phyloP scores from a whole-genome alignment of 2,113 vertebrate species.

The Cryptoleucopteryx plumbea region DNA sequence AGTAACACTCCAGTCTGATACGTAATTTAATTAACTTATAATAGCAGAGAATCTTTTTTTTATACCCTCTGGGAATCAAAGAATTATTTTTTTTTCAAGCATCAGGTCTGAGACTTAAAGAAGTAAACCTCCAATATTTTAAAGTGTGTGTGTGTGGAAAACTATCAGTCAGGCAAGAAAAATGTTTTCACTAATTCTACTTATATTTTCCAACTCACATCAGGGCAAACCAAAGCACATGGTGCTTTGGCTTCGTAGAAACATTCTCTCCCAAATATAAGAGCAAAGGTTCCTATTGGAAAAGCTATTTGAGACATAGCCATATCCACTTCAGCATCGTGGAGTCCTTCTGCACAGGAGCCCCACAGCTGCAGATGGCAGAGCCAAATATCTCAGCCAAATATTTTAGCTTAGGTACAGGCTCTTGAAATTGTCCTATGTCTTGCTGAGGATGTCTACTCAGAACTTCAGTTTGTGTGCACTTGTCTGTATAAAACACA shows the following conservation, averaged over 20 bases:
- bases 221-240: not conserved
- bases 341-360: not conserved
- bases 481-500: not conserved
- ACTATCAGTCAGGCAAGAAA: not conserved
- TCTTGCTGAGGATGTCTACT: not conserved
- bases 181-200: not conserved
- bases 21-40: not conserved
- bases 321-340: not conserved
- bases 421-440: not conserved
- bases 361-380: not conserved
- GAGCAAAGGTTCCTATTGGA: not conserved
- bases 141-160: not conserved
- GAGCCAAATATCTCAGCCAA: not conserved
- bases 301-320: not conserved
- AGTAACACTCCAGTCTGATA: not conserved
- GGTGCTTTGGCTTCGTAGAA: not conserved
- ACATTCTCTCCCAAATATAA: not conserved
- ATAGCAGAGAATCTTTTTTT: not conserved
- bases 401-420: not conserved
- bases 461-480: not conserved
- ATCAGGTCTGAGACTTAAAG: not conserved
- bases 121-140: not conserved
- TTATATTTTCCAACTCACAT: not conserved
- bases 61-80: not conserved
- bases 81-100: not conserved